Evolutionary conservation across 2,797 vertebrate genomes (phyloP).

Genomic region (Phrynocephalus guinanensis): DNA sequence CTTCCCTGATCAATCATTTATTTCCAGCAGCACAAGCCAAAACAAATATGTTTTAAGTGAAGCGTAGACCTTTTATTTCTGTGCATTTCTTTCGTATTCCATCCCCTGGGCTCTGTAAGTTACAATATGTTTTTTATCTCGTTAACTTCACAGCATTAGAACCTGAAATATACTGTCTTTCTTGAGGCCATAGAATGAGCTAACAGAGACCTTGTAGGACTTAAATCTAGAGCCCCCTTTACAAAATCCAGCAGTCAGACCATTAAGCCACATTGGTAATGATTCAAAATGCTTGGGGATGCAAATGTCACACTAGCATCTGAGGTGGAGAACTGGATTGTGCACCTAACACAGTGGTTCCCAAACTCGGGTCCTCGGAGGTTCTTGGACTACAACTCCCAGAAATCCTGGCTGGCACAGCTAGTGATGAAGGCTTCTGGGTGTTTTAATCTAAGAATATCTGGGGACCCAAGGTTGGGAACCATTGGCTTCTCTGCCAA

Average conservation of each 20-base stretch:
- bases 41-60: not conserved
- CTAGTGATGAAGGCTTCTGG: too few relatives aligned
- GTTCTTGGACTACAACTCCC: too few relatives aligned
- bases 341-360: not conserved
- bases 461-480: too few relatives aligned
- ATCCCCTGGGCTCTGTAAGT: not conserved
- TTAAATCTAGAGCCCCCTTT: not conserved
- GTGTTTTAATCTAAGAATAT: too few relatives aligned
- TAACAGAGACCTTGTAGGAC: not conserved
- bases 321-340: too few relatives aligned
- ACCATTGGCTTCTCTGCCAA: too few relatives aligned
- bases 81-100: not conserved
- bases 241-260: not conserved
- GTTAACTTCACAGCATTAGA: not conserved
- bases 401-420: too few relatives aligned
- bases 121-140: slow-evolving; percentile 4
- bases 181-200: not conserved
- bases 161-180: not conserved
- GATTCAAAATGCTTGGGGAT: not conserved
- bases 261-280: not conserved
- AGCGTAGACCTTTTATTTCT: not conserved
- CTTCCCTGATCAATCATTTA: not conserved
- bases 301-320: not conserved
- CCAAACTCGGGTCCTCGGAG: too few relatives aligned
- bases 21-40: not conserved